These are phyloP conservation scores for Parasteatoda tepidariorum DNA, from an alignment of 1,140 invertebrate genomes.

Conservation along the genomic window DNA sequence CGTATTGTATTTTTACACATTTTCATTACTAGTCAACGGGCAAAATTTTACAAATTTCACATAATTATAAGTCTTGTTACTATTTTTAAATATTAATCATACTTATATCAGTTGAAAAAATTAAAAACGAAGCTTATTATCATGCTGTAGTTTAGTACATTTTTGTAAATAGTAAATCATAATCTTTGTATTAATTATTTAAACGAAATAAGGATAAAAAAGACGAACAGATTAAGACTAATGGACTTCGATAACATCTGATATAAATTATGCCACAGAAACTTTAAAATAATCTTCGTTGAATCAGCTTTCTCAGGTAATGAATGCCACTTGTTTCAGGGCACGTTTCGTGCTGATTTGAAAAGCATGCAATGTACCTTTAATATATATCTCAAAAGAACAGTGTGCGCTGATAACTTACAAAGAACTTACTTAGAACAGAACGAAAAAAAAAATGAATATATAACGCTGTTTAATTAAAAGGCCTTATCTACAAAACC, in stretches of 20 bases:
- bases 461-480: constrained; percentile 18
- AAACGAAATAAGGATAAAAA: too few relatives aligned
- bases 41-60: too few relatives aligned
- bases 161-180: too few relatives aligned
- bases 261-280: constrained; percentile 32
- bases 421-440: not conserved
- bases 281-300: constrained; percentile 38
- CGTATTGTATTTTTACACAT: too few relatives aligned
- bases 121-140: too few relatives aligned
- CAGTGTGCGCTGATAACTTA: not conserved
- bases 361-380: not conserved
- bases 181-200: too few relatives aligned
- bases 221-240: constrained; percentile 37
- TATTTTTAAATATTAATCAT: too few relatives aligned
- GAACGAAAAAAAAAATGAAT: not conserved
- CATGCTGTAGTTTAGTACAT: too few relatives aligned
- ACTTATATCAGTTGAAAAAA: too few relatives aligned
- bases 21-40: too few relatives aligned
- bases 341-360: constrained; percentile 23
- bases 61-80: too few relatives aligned
- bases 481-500: constrained; percentile 20
- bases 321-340: not conserved
- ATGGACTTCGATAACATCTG: constrained; percentile 46
- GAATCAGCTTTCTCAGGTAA: constrained; percentile 18
- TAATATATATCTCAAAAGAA: not conserved